Base-by-base conservation (phyloP, 2,797 vertebrate genomes). In the Myripristis jacobus region DNA sequence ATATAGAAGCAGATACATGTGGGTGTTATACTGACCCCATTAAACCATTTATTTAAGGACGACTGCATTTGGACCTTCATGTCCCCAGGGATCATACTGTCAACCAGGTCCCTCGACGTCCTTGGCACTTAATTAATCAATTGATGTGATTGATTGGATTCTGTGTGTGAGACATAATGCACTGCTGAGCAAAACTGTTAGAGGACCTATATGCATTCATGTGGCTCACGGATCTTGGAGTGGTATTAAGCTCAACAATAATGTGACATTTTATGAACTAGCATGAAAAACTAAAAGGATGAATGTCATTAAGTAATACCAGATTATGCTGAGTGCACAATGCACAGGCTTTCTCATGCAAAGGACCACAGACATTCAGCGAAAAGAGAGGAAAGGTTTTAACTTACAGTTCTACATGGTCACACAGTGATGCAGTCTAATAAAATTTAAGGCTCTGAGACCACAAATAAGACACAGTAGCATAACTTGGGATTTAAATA, bases 41-140 rank as follows among this genome's bases (percentile, higher is more conserved):
- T 65, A 38, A 75, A 70, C 41, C 68, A 56, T 86, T 82, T 72
- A 66, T 88, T 82, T 81, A 82, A 87, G 10, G 41, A 70, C 66
- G 73, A 79, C 83, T 80, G 70, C 81, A 79, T 67, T 58, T 21
- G 10, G 75, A 80, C 68, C 66, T 72, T 69, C 6, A 6, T 51
- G 51, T 84, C 82, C 77, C 64, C 41, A 1, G 80, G 82, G 87
- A 83, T 73, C 74, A 54, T 47, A 73, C 77, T 75, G 87, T 87
- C 84, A 82, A 83, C 79, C 57, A 63, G 72, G 72, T 83, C 72
- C 79, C 77, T 62, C 55, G 76, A 82, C 12, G 74, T 80, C 86
- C 88, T 89, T 85, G 87, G 83, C 68, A 85, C 83, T 89, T 91
- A 83, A 89, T 89, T 84, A 89, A 89, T 92, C 88, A 90, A 89